Percentiles rank a stretch among this genome's conserved stretches.
These are phyloP conservation scores for Pampusana beccarii DNA, from an alignment of 2,113 vertebrate species.

Conservation along the genomic window DNA sequence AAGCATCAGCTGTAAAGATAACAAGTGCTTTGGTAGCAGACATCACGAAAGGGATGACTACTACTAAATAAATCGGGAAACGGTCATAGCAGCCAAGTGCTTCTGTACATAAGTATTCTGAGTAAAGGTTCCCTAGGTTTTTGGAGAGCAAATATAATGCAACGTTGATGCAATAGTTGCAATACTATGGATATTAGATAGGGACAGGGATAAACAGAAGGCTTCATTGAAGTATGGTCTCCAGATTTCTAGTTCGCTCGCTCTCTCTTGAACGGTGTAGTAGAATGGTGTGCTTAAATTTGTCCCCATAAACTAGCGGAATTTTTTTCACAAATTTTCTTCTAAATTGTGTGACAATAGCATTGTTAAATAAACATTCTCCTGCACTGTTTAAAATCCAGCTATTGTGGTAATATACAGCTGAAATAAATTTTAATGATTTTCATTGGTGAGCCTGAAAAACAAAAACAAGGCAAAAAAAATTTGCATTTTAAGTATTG, in stretches of 20 bases:
- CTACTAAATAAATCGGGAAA: not conserved
- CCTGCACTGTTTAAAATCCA: not conserved
- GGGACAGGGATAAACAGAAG: not conserved
- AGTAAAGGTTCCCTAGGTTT: not conserved
- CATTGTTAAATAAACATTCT: not conserved
- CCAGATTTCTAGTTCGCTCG: not conserved
- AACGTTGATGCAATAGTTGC: not conserved
- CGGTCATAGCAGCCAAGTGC: not conserved
- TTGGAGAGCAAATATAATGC: not conserved
- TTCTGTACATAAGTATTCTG: accelerated
- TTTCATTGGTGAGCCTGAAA: not conserved
- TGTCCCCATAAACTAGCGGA: not conserved
- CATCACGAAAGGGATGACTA: not conserved
- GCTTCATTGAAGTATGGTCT: not conserved
- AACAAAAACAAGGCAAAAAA: not conserved
- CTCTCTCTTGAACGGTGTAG: not conserved
- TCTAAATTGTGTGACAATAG: not conserved
- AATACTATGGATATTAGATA: not conserved
- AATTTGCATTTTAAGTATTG: not conserved
- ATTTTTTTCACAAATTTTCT: not conserved
- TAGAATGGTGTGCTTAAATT: not conserved
- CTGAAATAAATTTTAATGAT: not conserved
- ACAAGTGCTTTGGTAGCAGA: accelerated
- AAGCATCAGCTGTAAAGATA: not conserved
- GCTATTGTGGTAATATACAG: not conserved